A percentile compares a stretch with the other conserved stretches of the same genome.
Conservation (phyloP, 2,113 vertebrate genomes). For the Stictonetta naevosa region DNA sequence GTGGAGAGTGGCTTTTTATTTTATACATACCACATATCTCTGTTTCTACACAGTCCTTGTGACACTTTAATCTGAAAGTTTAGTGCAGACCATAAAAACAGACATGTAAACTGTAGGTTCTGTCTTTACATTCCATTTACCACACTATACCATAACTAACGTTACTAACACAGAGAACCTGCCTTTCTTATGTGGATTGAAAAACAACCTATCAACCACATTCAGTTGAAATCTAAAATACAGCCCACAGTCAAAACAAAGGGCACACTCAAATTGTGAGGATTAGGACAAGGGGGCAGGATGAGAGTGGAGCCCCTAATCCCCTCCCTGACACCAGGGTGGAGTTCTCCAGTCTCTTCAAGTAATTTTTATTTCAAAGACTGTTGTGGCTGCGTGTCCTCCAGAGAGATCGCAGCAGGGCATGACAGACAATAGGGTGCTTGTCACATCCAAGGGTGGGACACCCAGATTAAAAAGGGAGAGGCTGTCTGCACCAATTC, state of each 20-base stretch:
- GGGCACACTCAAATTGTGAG: not conserved
- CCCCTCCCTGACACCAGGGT: no score
- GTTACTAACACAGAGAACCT: not conserved
- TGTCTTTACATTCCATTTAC: not conserved
- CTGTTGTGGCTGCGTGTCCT: not conserved
- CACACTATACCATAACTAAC: not conserved
- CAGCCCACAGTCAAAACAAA: not conserved
- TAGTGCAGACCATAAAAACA: not conserved
- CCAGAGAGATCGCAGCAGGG: not conserved
- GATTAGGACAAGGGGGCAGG: accelerated
- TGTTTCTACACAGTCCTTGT: not conserved
- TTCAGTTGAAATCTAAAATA: not conserved
- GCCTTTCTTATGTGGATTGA: not conserved
- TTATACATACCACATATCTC: not conserved
- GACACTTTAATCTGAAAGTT: not conserved
- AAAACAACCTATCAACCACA: not conserved
- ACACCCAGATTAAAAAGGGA: not conserved
- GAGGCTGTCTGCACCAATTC: not conserved
- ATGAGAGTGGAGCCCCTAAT: not conserved
- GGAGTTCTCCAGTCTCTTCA: not conserved
- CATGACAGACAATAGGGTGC: not conserved
- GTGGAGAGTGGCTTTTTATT: not conserved
- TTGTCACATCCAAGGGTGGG: not conserved
- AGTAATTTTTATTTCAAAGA: not conserved
- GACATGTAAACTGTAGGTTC: not conserved